Conservation (phyloP, 2,888 invertebrate species). For the Theodoxus fluviatilis region DNA sequence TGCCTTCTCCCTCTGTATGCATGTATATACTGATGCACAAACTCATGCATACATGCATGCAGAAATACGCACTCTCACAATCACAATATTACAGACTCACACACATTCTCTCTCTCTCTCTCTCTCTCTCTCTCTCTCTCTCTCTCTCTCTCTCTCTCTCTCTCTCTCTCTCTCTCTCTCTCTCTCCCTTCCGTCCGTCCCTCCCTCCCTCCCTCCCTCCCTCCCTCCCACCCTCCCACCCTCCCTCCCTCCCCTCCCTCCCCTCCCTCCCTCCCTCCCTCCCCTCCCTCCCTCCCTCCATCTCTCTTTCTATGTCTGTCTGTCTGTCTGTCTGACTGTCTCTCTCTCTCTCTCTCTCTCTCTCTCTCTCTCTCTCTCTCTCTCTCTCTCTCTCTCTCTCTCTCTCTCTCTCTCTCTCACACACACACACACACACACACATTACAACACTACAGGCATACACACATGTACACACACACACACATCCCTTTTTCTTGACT, state of each 20-base stretch:
- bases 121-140: neutral
- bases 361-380: conserved; percentile 11
- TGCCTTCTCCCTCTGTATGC: too few relatives aligned
- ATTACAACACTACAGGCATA: neutral
- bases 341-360: neutral
- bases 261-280: neutral
- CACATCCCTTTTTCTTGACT: too few relatives aligned
- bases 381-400: conserved; percentile 9
- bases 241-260: neutral
- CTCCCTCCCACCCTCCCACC: neutral
- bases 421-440: neutral
- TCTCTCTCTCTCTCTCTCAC: conserved; percentile 11
- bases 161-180: neutral
- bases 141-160: neutral
- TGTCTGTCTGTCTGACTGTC: neutral
- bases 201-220: neutral
- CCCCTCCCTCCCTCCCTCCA: neutral
- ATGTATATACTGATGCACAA: too few relatives aligned
- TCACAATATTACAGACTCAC: neutral
- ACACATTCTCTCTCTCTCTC: neutral
- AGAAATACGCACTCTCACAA: too few relatives aligned
- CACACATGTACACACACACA: conserved; percentile 4
- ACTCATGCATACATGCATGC: too few relatives aligned
- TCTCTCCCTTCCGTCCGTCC: neutral
- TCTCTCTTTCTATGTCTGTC: conserved; percentile 10